Percentiles rank a stretch among this genome's conserved stretches.
phyloP scores from a whole-genome alignment of 2,888 invertebrate genomes.

The Drosophila quinaria region DNA sequence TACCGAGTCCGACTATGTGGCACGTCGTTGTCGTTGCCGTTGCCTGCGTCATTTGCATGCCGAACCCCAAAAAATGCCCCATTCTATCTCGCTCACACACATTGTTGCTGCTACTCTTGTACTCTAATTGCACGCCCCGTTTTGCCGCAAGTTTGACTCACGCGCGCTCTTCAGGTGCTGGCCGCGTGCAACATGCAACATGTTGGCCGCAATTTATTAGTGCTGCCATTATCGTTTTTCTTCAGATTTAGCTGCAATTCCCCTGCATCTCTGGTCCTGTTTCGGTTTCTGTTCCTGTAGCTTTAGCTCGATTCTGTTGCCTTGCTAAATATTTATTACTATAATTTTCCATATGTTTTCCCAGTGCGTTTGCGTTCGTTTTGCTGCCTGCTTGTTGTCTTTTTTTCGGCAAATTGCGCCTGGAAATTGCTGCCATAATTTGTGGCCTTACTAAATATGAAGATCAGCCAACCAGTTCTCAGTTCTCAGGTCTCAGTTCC shows the following conservation, averaged over 20 bases:
- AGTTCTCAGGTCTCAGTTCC: background rate
- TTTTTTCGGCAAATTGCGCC: slow-evolving; percentile 77
- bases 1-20: slow-evolving; percentile 12
- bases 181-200: slow-evolving; percentile 76
- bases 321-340: slow-evolving; percentile 74
- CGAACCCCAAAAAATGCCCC: slow-evolving; percentile 33
- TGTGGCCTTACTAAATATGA: slow-evolving; percentile 78
- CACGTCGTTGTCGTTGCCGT: slow-evolving; percentile 33
- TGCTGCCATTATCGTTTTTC: slow-evolving; percentile 82
- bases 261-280: slow-evolving; percentile 18
- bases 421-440: slow-evolving; percentile 78
- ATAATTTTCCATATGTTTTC: slow-evolving; percentile 81
- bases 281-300: background rate
- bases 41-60: slow-evolving; percentile 70
- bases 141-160: slow-evolving; percentile 56
- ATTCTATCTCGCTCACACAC: background rate
- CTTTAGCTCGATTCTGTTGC: slow-evolving; percentile 49
- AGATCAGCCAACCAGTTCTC: slow-evolving; percentile 60
- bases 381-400: slow-evolving; percentile 25
- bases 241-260: slow-evolving; percentile 74
- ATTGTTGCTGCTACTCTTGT: slow-evolving; percentile 51
- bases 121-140: slow-evolving; percentile 75
- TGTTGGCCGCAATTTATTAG: slow-evolving; percentile 82
- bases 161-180: slow-evolving; percentile 69
- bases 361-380: slow-evolving; percentile 59